Base-by-base conservation (phyloP, 2,888 invertebrate species). In the Noctua janthe region DNA sequence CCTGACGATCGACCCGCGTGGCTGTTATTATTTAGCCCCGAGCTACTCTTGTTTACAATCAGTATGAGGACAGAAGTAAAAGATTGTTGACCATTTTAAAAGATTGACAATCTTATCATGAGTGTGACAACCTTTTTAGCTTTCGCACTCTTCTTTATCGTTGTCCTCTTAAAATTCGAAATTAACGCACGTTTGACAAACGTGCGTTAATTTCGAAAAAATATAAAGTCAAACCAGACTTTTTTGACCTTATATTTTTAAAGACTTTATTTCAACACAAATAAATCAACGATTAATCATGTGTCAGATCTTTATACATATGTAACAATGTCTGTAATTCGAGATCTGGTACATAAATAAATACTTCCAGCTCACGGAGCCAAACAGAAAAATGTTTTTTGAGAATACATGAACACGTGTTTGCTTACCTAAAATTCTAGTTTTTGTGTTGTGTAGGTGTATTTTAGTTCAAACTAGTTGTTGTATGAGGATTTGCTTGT, bases 241-340 rank as follows among this genome's bases (percentile, higher is more conserved):
- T 39, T 71, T 74, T 73, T 15, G 20, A 56, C 54, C 39, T 66
- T 54, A 59, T 35, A 20, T 51, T 59, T 66, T n/a, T 11, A n/a
- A 35, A 29, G 39, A 66, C 56, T 29, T 64, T 47, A 64, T 39
- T 29, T 23, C 39, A 10, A 39, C 7, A 23, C 17, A 47, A 11
- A 47, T 49, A 29, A 10, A 13, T 17, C 20, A 13, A 13, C 17
- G 2, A 64, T 74, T 39, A 49, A 29, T 80, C 47, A 74, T 23
- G 29, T 80, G 74, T 56, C 49, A 82, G 10, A 80, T 80, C n/a
- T 70, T 72, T 43, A 69, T 49, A 54, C 51, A 49, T 54, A 59
- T 76, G 39, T 76, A 76, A 43, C 51, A 74, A 80, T 59, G n/a
- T 10, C 39, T 73, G 83, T 83, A 83, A 85, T 79, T 79, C 47